These are phyloP conservation scores for Heliconius ethilla DNA, from an alignment of 2,888 invertebrate genomes.

Conservation along the genomic window DNA sequence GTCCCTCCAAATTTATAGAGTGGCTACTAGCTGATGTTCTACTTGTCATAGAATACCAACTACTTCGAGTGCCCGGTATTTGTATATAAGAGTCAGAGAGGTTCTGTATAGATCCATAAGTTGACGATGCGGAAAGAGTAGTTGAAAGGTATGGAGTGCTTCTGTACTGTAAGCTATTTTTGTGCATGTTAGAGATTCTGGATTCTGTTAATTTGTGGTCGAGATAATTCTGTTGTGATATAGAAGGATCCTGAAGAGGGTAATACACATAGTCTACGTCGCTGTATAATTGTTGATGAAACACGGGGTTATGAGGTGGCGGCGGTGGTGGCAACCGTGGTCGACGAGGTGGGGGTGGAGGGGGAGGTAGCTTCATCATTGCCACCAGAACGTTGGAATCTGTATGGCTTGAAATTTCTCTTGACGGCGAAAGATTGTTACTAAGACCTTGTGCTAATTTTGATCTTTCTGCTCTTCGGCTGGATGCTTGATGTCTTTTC, in stretches of 20 bases:
- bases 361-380: slow-evolving; percentile 84
- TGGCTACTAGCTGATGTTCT: slow-evolving; percentile 83
- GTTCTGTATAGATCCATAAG: slow-evolving; percentile 91
- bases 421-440: slow-evolving; percentile 73
- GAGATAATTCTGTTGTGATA: slow-evolving; percentile 94
- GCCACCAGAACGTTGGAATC: slow-evolving; percentile 81
- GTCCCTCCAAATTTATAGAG: slow-evolving; percentile 85
- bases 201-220: slow-evolving; percentile 92
- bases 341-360: slow-evolving; percentile 80
- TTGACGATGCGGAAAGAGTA: slow-evolving; percentile 84
- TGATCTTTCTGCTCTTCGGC: slow-evolving; percentile 84
- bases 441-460: slow-evolving; percentile 79
- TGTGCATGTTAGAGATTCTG: slow-evolving; percentile 83
- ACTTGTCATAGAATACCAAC: slow-evolving; percentile 84
- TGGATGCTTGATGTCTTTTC: slow-evolving; percentile 76
- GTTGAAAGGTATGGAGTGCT: slow-evolving; percentile 90
- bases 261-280: slow-evolving; percentile 96
- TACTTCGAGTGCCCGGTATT: slow-evolving; percentile 79
- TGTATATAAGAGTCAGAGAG: slow-evolving; percentile 88
- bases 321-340: slow-evolving; percentile 87
- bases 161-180: slow-evolving; percentile 89
- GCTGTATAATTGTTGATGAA: slow-evolving; percentile 93
- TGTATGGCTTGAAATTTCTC: slow-evolving; percentile 69
- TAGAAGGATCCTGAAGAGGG: slow-evolving; percentile 92
- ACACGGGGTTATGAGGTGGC: slow-evolving; percentile 90